These are phyloP conservation scores for Drosophila paulistorum DNA, from an alignment of 1,140 invertebrate genomes.

Conservation along the genomic window DNA sequence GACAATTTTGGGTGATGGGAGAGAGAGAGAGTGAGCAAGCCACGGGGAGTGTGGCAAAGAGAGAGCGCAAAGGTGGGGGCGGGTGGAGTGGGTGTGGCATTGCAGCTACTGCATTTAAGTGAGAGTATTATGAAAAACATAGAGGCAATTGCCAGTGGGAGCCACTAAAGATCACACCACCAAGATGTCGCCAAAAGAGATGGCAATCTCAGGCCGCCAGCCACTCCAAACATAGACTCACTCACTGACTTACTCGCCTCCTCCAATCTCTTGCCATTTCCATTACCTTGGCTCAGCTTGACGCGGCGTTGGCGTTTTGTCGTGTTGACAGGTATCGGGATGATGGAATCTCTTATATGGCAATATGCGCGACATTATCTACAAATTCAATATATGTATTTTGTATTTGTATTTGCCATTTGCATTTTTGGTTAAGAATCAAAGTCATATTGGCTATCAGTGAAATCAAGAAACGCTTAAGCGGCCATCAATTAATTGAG, in stretches of 20 bases:
- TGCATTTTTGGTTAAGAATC: conserved; percentile 39
- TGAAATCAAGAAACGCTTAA: conserved; percentile 12
- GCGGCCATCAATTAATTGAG: conserved; percentile 54
- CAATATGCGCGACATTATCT: conserved; percentile 6
- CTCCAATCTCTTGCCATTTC: not conserved
- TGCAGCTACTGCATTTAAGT: not conserved
- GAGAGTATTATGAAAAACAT: not conserved
- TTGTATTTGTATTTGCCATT: conserved; percentile 51
- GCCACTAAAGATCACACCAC: conserved; percentile 39
- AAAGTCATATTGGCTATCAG: conserved; percentile 12
- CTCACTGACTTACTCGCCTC: not conserved
- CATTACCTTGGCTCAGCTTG: no score
- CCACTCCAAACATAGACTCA: conserved; percentile 34
- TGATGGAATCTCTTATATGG: conserved; percentile 24
- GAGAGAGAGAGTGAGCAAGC: not conserved
- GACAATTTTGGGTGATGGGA: conserved; percentile 43
- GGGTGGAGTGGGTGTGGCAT: conserved; percentile 10
- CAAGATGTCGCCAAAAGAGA: conserved; percentile 29
- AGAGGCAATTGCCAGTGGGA: conserved; percentile 24
- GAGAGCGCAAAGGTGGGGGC: not conserved
- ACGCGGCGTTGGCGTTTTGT: conserved; percentile 11
- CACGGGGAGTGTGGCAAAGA: not conserved
- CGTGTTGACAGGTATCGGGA: conserved; percentile 50
- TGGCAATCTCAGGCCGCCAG: conserved; percentile 39
- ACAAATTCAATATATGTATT: not conserved